Evolutionary conservation across 2,113 vertebrate species (phyloP), one percentile per base, ranked within the genome.

Genomic region (Ascaphus truei): DNA sequence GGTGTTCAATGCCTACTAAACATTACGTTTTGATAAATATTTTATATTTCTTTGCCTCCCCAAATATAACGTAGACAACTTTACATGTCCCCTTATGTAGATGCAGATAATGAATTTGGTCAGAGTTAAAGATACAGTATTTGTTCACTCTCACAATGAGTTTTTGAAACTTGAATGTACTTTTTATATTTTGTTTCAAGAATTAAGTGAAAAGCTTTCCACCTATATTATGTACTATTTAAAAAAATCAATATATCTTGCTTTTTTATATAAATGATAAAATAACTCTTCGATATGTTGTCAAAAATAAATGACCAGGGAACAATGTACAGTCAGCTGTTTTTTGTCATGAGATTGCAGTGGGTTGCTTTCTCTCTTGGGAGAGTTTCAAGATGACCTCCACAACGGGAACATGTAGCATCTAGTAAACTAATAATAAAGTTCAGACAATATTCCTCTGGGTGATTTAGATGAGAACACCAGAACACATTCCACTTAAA

Each of bases 381-480:
- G 81, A 84, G 84, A 79, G 55, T 83, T 82, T 34, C 55, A 45
- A 74, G 51, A 71, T 73, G 80, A 87, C 83, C 79, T 80, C 77
- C 66, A 79, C 34, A 79, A 81, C 79, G 59, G 78, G 62, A 11
- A 80, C 69, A 71, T 75, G 71, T 73, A 76, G 75, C 80, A 86
- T 81, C 77, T 73, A 86, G 79, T 76, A 78, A 83, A 80, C 74
- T 76, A 74, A 62, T 77, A 74, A 74, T 73, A 75, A 76, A 52
- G 62, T 64, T 23, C 33, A 65, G 34, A 15, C 31, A 80, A 75
- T 73, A 50, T 66, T 68, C 80, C 82, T 79, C 75, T 58, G 52
- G 78, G 52, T 80, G 84, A 84, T 80, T 84, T 83, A 51, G 81
- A 85, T 83, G 78, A 83, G 85, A 83, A 68, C 52, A 69, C 5